Conservation (phyloP, 2,113 vertebrate genomes). For the Entomyzon cyanotis region DNA sequence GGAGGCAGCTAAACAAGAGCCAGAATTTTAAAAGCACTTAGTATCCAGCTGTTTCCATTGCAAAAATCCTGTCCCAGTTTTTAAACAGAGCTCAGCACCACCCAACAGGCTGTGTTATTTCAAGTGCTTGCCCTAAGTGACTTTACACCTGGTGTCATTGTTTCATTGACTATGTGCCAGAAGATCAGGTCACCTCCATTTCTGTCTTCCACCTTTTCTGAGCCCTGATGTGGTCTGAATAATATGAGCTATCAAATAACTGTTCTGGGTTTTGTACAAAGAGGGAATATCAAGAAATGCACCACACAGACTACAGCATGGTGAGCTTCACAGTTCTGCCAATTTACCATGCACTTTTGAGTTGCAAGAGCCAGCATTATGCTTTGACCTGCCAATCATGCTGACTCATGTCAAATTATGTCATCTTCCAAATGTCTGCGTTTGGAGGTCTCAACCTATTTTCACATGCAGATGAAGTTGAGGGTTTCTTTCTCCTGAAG, state of each 20-base stretch:
- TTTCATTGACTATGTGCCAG: not conserved
- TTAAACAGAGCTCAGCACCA: not conserved
- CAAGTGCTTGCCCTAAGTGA: not conserved
- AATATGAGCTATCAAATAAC: not conserved
- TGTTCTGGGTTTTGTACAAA: not conserved
- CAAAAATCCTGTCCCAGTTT: slow-evolving; percentile 5
- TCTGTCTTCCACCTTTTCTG: not conserved
- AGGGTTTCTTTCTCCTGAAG: not conserved
- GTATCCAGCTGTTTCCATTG: slow-evolving; percentile 26
- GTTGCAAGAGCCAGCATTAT: not conserved
- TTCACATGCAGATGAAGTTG: not conserved
- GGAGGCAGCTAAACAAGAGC: slow-evolving; percentile 25
- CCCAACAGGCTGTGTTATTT: not conserved
- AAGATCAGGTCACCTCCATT: not conserved
- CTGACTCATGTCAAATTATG: slow-evolving; percentile 17
- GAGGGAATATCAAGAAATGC: not conserved
- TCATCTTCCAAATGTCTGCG: slow-evolving; percentile 21
- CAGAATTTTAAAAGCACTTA: slow-evolving; percentile 13
- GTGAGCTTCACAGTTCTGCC: not conserved
- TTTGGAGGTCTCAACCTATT: slow-evolving; percentile 21
- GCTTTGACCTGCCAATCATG: slow-evolving; percentile 22
- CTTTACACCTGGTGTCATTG: not conserved
- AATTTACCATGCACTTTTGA: not conserved
- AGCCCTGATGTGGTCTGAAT: not conserved
- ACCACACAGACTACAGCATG: not conserved